phyloP scores from a whole-genome alignment of 2,888 invertebrate genomes.

The Plagodis pulveraria region DNA sequence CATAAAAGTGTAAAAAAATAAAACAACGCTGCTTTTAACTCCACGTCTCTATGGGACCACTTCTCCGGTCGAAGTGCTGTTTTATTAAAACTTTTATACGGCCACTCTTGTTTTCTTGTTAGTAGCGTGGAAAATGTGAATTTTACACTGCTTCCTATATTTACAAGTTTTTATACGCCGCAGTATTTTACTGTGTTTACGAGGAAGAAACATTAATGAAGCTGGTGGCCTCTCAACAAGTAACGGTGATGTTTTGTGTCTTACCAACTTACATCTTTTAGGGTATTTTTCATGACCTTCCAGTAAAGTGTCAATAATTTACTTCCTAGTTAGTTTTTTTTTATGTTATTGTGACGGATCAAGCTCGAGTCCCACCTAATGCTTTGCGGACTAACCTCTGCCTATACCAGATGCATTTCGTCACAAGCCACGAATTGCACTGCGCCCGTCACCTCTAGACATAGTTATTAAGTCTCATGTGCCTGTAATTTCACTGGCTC shows the following conservation, averaged over 20 bases:
- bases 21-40: slow-evolving; percentile 46
- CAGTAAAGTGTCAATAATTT: too few relatives aligned
- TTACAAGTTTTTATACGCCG: slow-evolving; percentile 5
- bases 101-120: slow-evolving; percentile 18
- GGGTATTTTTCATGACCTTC: too few relatives aligned
- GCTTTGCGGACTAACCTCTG: too few relatives aligned
- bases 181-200: background rate
- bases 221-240: background rate
- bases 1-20: slow-evolving; percentile 18
- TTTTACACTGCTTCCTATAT: slow-evolving; percentile 9
- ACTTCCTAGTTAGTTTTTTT: too few relatives aligned
- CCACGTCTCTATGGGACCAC: slow-evolving; percentile 47
- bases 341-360: too few relatives aligned
- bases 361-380: too few relatives aligned
- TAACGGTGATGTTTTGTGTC: background rate
- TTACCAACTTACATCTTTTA: too few relatives aligned
- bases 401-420: too few relatives aligned
- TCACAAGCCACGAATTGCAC: too few relatives aligned
- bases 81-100: slow-evolving; percentile 52
- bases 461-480: too few relatives aligned
- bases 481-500: too few relatives aligned
- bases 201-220: background rate
- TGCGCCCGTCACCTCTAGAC: too few relatives aligned
- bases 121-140: slow-evolving; percentile 9
- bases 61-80: slow-evolving; percentile 38